phyloP scores from a whole-genome alignment of 2,797 vertebrate species.

The Hybognathus amarus region DNA sequence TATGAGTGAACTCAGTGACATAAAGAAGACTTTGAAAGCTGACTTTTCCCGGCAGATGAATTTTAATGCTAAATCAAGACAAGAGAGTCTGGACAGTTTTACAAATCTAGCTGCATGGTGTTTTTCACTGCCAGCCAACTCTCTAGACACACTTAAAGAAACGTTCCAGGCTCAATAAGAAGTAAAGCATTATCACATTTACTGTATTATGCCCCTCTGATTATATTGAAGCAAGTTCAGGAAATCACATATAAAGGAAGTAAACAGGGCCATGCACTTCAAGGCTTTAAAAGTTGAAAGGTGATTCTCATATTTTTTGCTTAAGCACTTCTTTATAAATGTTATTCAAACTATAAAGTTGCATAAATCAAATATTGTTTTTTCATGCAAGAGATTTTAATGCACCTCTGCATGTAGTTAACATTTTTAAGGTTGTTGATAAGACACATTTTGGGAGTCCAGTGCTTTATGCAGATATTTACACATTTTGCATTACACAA shows the following conservation, averaged over 20 bases:
- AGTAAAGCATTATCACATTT: neutral
- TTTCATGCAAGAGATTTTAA: neutral
- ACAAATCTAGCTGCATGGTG: constrained; percentile 6
- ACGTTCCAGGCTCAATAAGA: neutral
- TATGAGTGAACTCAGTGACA: constrained; percentile 15
- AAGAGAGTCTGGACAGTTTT: neutral
- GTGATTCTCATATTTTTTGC: neutral
- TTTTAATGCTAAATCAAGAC: constrained; percentile 39
- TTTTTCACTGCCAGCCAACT: neutral
- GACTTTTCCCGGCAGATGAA: constrained; percentile 19
- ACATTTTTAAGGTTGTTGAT: neutral
- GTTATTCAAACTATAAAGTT: neutral
- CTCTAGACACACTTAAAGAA: constrained; percentile 3
- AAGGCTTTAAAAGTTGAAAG: neutral
- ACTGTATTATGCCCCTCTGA: neutral
- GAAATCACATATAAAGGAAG: neutral
- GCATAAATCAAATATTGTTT: too few relatives aligned
- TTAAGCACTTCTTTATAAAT: neutral
- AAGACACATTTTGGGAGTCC: neutral
- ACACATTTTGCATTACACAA: neutral
- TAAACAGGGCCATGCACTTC: neutral
- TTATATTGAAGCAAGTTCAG: constrained; percentile 15
- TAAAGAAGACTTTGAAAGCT: constrained; percentile 34
- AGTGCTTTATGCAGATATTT: neutral
- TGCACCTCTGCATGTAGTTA: neutral